Base-by-base conservation (phyloP, 2,113 vertebrate genomes). In the Pollachius pollachius region DNA sequence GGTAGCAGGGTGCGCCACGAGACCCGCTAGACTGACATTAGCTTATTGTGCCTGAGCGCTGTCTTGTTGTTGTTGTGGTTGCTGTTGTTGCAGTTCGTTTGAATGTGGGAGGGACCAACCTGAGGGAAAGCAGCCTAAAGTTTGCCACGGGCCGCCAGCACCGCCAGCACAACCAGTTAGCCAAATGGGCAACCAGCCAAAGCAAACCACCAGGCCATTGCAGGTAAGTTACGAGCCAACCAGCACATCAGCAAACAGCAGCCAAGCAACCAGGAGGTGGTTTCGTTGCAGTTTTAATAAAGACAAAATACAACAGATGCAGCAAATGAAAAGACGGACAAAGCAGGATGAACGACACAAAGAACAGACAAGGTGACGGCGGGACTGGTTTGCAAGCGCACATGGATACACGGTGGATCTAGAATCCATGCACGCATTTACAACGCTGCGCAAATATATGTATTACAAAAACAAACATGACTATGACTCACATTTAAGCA, bases 51-150 rank as follows among this genome's bases (percentile, higher is more conserved):
- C 54, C 54, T 57, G 54, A 17, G 54, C n/a, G 4, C n/a, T 57
- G 54, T 16, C 54, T 57, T 17, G 54, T n/a, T 57, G 54, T 57
- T 48, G 41, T 13, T 48, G 41, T 48, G 5, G 37, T 41, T 1
- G 37, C 11, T 48, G 41, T 48, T 48, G 41, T 48, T 48, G 41
- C 41, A 48, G 41, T 48, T 11, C 41, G 3, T 57, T 57, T 74
- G 77, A 52, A 75, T 25, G 74, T 70, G 73, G 82, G 56, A 78
- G 77, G 41, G 9, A 91, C 91, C 84, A 89, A 92, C 90, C 91
- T 92, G 89, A 73, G 86, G 85, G 65, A 90, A 90, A 83, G 88
- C 88, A 84, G 91, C 87, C 89, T 92, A 87, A 0, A 71, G 75
- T 81, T 82, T 81, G 76, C 70, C 83, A 71, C 72, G 80, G 62